Base-by-base conservation (phyloP, 64 coral and sea anemone genomes). In the Exaiptasia diaphana region DNA sequence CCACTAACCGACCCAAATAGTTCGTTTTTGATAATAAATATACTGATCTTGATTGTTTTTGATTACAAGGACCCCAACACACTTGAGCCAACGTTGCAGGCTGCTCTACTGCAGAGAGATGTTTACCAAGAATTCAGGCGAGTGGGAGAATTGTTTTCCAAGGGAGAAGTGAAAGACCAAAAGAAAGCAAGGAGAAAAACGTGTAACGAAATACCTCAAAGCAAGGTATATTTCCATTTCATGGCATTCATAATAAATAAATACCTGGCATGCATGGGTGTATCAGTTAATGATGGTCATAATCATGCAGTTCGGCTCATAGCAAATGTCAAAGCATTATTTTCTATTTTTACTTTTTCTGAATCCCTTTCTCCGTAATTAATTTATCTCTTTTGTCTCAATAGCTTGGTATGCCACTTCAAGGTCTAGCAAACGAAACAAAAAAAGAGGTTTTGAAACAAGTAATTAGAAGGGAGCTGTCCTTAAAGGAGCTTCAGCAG, bases 331-430 rank as follows among this genome's bases (percentile, higher is more conserved):
- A n/a, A n/a, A n/a, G n/a, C n/a, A n/a, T n/a, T n/a, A n/a, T n/a
- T n/a, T n/a, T n/a, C n/a, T n/a, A n/a, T n/a, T n/a, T n/a, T n/a
- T n/a, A n/a, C n/a, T n/a, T n/a, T n/a, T n/a, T n/a, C n/a, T n/a
- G n/a, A n/a, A n/a, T n/a, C n/a, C n/a, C n/a, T n/a, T n/a, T n/a
- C n/a, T n/a, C n/a, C n/a, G n/a, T n/a, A n/a, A n/a, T n/a, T n/a
- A n/a, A n/a, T n/a, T n/a, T n/a, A n/a, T n/a, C 48, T 48, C 0
- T 74, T 49, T 28, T 74, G 5, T 74, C 41, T 26, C 18, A 59
- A 59, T 54, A 79, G 54, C n/a, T 79, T 1, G 76, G 56, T 11
- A 79, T 79, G 76, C 38, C 53, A 27, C 75, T 53, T 12, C 85
- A 79, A 36, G 75, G 85, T 11, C 83, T 86, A 0, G 64, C 41